Conservation (phyloP, 2,797 vertebrate species). For the Sebastiscus albofasciatus region DNA sequence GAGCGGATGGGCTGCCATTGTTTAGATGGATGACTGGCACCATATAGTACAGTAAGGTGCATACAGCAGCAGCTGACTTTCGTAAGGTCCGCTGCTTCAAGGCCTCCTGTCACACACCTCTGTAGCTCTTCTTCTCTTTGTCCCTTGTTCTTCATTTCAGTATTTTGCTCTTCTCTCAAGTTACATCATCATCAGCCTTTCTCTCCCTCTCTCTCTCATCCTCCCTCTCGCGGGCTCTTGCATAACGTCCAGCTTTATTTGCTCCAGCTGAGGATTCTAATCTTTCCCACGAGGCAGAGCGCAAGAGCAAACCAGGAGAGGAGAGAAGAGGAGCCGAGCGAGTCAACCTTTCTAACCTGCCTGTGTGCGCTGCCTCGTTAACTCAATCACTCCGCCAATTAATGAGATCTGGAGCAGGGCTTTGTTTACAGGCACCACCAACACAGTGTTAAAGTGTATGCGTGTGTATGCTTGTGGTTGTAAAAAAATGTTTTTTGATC, state of each 20-base stretch:
- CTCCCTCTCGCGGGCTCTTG: slow-evolving; percentile 69
- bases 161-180: slow-evolving; percentile 60
- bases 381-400: slow-evolving; percentile 66
- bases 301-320: slow-evolving; percentile 57
- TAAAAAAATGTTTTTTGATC: slow-evolving; percentile 13
- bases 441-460: slow-evolving; percentile 10
- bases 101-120: slow-evolving; percentile 21
- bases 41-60: slow-evolving; percentile 28
- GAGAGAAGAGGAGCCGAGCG: slow-evolving; percentile 33
- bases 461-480: background rate
- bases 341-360: slow-evolving; percentile 58
- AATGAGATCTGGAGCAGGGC: slow-evolving; percentile 55
- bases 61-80: slow-evolving; percentile 1
- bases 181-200: slow-evolving; percentile 74
- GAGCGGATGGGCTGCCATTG: slow-evolving; percentile 45
- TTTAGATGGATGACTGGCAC: slow-evolving; percentile 50
- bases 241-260: slow-evolving; percentile 83
- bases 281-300: slow-evolving; percentile 76
- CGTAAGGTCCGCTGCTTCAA: slow-evolving; percentile 17
- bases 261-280: slow-evolving; percentile 82
- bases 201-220: slow-evolving; percentile 31
- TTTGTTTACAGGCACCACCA: slow-evolving; percentile 55
- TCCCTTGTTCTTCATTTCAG: slow-evolving; percentile 37
- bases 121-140: background rate
- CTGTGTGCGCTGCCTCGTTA: slow-evolving; percentile 56